Percentiles rank a stretch among this genome's conserved stretches.
These are phyloP conservation scores for Dichetophora obliterata DNA, from an alignment of 2,888 invertebrate species.

Conservation along the genomic window DNA sequence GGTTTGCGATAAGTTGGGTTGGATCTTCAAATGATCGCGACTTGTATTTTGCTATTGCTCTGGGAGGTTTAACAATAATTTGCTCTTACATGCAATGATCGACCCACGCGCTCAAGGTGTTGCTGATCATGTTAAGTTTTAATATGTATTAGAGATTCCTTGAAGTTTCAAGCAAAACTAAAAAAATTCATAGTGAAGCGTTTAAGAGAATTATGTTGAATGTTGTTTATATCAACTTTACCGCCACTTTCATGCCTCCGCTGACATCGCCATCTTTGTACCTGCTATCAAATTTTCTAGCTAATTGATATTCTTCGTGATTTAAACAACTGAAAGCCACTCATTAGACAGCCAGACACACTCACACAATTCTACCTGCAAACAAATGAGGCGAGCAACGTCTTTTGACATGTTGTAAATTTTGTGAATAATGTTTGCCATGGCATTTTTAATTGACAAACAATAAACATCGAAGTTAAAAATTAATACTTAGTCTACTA, in stretches of 20 bases:
- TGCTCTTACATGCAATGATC: neutral
- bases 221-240: too few species aligned
- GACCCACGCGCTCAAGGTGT: neutral
- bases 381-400: neutral
- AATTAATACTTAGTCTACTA: slow-evolving; percentile 30
- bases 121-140: too few species aligned
- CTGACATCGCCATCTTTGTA: neutral
- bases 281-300: slow-evolving; percentile 35
- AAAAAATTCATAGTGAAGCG: too few species aligned
- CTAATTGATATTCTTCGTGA: slow-evolving; percentile 37
- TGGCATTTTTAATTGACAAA: slow-evolving; percentile 21
- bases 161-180: too few species aligned
- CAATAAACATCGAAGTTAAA: neutral
- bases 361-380: neutral
- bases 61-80: too few species aligned
- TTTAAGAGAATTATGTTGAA: too few species aligned
- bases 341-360: neutral
- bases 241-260: too few species aligned
- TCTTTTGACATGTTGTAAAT: neutral
- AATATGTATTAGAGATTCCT: too few species aligned
- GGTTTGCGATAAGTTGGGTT: neutral
- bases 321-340: neutral
- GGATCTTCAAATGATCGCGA: too few species aligned
- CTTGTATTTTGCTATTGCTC: too few species aligned
- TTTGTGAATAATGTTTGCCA: neutral